These are phyloP conservation scores for Chrysochloris asiatica DNA, from an alignment of 2,113 vertebrate genomes.

Conservation along the genomic window DNA sequence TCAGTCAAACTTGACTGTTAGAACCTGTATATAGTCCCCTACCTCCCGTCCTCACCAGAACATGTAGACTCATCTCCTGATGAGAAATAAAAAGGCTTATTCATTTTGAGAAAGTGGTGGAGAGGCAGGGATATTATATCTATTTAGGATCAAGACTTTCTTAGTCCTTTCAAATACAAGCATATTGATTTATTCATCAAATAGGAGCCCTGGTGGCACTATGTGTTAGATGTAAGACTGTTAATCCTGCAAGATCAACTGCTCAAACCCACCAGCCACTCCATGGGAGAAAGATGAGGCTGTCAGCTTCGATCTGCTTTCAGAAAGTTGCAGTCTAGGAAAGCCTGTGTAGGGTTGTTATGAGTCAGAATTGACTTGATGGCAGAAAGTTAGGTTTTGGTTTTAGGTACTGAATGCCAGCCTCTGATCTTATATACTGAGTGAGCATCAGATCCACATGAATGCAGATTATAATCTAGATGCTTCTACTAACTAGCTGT, in stretches of 20 bases:
- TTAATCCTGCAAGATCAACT: too few species aligned
- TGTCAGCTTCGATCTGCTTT: too few species aligned
- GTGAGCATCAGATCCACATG: background rate
- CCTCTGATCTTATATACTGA: background rate
- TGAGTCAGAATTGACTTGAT: too few species aligned
- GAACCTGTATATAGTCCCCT: background rate
- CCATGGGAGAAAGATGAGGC: too few species aligned
- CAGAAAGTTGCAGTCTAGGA: too few species aligned
- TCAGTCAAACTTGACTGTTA: background rate
- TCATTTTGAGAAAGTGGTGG: background rate
- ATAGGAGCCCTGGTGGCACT: background rate
- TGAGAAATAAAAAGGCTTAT: background rate
- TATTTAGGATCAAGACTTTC: background rate
- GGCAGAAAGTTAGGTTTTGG: too few species aligned
- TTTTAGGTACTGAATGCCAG: background rate
- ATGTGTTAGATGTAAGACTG: too few species aligned
- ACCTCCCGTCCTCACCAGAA: too few species aligned
- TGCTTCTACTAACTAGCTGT: background rate
- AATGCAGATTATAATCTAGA: background rate
- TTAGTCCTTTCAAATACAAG: conserved; percentile 10
- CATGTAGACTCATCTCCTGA: too few species aligned
- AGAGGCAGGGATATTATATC: background rate
- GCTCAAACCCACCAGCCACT: too few species aligned
- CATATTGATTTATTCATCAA: background rate
- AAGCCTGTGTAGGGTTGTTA: too few species aligned